phyloP scores from a whole-genome alignment of 2,888 invertebrate genomes.

The Epicampocera succincta region DNA sequence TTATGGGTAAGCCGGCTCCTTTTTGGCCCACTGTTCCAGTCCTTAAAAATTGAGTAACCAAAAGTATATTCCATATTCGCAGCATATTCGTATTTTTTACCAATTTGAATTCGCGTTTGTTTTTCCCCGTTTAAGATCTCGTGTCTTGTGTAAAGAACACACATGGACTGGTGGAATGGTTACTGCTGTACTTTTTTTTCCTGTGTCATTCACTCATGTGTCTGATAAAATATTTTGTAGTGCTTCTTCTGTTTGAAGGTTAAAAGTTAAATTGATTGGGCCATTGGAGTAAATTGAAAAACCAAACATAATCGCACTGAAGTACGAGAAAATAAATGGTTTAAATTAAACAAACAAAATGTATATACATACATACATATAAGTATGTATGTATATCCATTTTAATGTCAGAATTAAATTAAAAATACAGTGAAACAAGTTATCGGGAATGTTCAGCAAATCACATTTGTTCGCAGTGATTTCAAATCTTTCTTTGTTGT shows the following conservation, averaged over 20 bases:
- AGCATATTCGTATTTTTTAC: slow-evolving; percentile 53
- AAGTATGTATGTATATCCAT: no score
- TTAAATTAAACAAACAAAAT: no score
- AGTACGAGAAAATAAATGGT: neutral
- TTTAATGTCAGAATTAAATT: no score
- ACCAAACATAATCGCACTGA: slow-evolving; percentile 13
- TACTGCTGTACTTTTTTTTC: neutral
- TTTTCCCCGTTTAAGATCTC: slow-evolving; percentile 6
- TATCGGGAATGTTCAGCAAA: no score
- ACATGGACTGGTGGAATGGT: neutral
- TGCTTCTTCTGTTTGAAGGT: slow-evolving; percentile 8
- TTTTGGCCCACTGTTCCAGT: slow-evolving; percentile 10
- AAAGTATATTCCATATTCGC: neutral
- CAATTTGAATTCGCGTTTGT: slow-evolving; percentile 61
- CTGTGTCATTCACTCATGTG: neutral
- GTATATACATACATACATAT: no score
- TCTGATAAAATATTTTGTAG: neutral
- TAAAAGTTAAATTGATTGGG: slow-evolving; percentile 48
- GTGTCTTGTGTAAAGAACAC: neutral
- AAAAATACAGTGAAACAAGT: no score
- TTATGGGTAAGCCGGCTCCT: no score
- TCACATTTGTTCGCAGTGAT: no score
- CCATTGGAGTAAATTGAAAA: slow-evolving; percentile 46
- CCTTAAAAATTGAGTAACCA: slow-evolving; percentile 36
- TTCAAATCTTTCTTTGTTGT: no score